Evolutionary conservation across 2,113 vertebrate genomes (phyloP).

Genomic region (Cololabis saira): DNA sequence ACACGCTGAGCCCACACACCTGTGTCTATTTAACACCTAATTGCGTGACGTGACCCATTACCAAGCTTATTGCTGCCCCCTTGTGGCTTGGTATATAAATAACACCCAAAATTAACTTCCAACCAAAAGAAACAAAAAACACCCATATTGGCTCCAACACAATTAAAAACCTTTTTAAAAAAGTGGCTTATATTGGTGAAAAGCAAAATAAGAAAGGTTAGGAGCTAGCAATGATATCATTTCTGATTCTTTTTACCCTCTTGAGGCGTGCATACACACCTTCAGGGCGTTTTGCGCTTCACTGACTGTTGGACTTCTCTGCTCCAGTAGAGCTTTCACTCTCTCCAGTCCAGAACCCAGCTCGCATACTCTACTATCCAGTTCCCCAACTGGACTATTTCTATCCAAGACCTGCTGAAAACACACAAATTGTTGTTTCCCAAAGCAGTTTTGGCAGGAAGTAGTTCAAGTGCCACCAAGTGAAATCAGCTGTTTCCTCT

Average conservation of each 20-base stretch:
- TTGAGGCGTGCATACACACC: constrained; percentile 70
- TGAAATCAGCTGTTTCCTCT: not conserved
- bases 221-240: not conserved
- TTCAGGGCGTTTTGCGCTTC: constrained; percentile 89
- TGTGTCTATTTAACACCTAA: too few relatives aligned
- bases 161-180: too few relatives aligned
- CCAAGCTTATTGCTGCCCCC: too few relatives aligned
- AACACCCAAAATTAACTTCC: too few relatives aligned
- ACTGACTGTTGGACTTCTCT: constrained; percentile 82
- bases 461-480: not conserved
- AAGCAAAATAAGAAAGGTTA: not conserved
- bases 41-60: too few relatives aligned
- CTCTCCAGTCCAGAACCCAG: constrained; percentile 81
- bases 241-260: too few relatives aligned
- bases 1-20: too few relatives aligned
- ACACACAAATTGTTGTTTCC: not conserved
- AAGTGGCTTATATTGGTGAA: not conserved
- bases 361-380: constrained; percentile 80
- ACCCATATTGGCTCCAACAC: too few relatives aligned
- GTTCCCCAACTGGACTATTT: constrained; percentile 74
- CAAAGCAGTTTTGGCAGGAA: not conserved
- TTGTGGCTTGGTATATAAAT: too few relatives aligned
- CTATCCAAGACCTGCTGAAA: constrained; percentile 74
- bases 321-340: constrained; percentile 85
- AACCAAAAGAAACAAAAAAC: too few relatives aligned